Base-by-base conservation (phyloP, 2,888 invertebrate species). In the Hydraecia micacea region DNA sequence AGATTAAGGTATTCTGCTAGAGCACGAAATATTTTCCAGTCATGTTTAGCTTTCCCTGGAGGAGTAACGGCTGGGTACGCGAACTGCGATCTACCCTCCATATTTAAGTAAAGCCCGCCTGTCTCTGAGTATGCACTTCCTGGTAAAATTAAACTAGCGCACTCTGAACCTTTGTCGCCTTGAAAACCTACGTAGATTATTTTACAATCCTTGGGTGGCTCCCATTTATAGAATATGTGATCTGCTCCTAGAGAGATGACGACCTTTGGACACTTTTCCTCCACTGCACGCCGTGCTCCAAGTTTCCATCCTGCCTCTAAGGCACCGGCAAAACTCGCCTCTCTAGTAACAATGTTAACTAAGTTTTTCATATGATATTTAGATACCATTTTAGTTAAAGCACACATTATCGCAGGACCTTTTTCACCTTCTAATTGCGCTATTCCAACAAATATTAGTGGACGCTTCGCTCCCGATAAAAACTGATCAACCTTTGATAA, bases 81-180 rank as follows among this genome's bases (percentile, higher is more conserved):
- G 93, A 98, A 98, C 95, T 99, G 99, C 1, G 99, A 97, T 74
- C 99, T 97, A 67, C 99, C 99, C 96, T 99, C 99, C 69, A 99
- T 99, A 95, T 99, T 99, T 8, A 99, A 98, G 93, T 98, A 99
- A 0, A 98, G 98, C 0, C 98, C 99, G 90, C 98, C 98, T 92
- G 99, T 99, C 96, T 99, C 99, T 0, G 99, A 99, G 93, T 99
- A 99, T 0, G 99, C 99, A 71, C 99, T 98, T 46, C 99, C 99
- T 0, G 99, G 99, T 32, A 99, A 96, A 76, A 99, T 97, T 25
- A 98, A 97, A 92, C 99, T 98, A 11, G 99, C 99, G 84, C 98
- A 97, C 86, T 98, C 97, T 2, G 99, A 99, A 36, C 99, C 99
- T 76, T 97, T 97, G 93, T 99, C 99, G 75, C 99, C 99, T 96